Percentiles rank a stretch among this genome's conserved stretches.
phyloP scores from a whole-genome alignment of 2,113 vertebrate genomes.

The Peromyscus polionotus region DNA sequence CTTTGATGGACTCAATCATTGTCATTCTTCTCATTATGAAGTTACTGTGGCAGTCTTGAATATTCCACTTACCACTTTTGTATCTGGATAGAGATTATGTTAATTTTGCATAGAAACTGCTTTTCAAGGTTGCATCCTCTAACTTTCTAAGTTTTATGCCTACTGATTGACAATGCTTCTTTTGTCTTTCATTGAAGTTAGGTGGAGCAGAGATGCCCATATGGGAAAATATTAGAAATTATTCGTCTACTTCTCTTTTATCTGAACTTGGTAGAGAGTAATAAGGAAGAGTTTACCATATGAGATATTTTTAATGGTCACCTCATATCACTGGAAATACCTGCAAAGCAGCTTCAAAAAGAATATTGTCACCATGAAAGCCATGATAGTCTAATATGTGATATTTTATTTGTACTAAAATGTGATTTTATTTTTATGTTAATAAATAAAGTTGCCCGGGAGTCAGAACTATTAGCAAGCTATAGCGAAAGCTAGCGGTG shows the following conservation, averaged over 20 bases:
- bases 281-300: slow-evolving; percentile 34
- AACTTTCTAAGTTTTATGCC: neutral
- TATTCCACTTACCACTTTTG: slow-evolving; percentile 20
- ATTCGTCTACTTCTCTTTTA: neutral
- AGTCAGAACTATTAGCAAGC: no score
- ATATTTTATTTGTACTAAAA: no score
- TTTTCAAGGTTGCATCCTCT: neutral
- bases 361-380: neutral
- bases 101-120: slow-evolving; percentile 51
- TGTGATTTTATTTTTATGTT: no score
- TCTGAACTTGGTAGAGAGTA: slow-evolving; percentile 35
- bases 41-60: neutral
- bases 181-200: slow-evolving; percentile 24
- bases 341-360: neutral
- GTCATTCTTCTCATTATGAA: slow-evolving; percentile 59
- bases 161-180: neutral
- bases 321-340: slow-evolving; percentile 14
- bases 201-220: neutral
- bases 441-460: no score
- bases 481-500: no score
- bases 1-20: slow-evolving; percentile 2
- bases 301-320: neutral
- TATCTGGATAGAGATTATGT: neutral
- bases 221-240: neutral
- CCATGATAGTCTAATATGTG: fast-evolving